Conservation (phyloP, 2,888 invertebrate genomes). For the Sesia apiformis region DNA sequence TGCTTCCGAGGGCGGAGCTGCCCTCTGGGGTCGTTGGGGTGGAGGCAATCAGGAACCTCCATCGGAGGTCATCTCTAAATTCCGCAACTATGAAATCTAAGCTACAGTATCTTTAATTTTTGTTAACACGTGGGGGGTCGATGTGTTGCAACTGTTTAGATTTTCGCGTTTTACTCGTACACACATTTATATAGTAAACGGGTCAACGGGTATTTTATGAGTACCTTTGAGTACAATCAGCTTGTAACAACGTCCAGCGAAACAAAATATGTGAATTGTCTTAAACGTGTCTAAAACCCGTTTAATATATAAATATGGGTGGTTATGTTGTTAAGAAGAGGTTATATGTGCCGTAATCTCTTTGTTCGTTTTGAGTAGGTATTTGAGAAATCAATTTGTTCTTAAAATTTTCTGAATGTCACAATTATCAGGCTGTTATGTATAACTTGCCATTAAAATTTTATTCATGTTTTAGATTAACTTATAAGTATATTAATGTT, state of each 20-base stretch:
- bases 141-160: too few species aligned
- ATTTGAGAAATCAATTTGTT: conserved; percentile 22
- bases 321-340: conserved; percentile 22
- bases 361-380: conserved; percentile 7
- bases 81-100: conserved; percentile 95
- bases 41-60: conserved; percentile 85
- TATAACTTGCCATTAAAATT: too few species aligned
- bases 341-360: conserved; percentile 49
- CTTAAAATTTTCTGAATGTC: conserved; percentile 6
- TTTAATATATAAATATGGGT: too few species aligned
- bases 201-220: too few species aligned
- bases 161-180: too few species aligned
- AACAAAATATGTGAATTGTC: too few species aligned
- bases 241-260: too few species aligned
- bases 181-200: too few species aligned
- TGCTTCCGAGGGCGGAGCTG: conserved; percentile 92
- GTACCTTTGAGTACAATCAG: not conserved
- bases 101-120: conserved; percentile 2
- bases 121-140: too few species aligned
- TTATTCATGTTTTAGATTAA: too few species aligned
- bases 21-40: conserved; percentile 76
- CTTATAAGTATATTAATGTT: too few species aligned
- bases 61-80: conserved; percentile 88
- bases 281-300: too few species aligned
- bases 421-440: conserved; percentile 3